Conservation (phyloP, 1,140 invertebrate genomes). For the Trichonephila clavipes region DNA sequence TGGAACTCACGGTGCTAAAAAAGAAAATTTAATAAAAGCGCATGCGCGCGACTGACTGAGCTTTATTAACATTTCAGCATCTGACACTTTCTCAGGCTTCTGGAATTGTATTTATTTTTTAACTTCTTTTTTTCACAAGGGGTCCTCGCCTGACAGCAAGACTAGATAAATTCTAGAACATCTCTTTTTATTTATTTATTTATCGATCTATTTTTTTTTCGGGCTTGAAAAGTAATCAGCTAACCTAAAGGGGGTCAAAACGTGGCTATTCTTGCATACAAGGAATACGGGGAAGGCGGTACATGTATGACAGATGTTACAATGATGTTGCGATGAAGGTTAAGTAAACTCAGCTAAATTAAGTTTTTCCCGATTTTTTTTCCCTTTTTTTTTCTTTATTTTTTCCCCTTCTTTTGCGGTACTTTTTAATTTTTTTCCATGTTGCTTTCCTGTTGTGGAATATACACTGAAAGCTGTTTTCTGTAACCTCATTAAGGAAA, state of each 20-base stretch:
- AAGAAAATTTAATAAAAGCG: not conserved
- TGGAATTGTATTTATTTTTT: constrained; percentile 29
- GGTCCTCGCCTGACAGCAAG: constrained; percentile 53
- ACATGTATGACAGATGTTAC: constrained; percentile 61
- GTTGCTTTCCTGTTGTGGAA: not conserved
- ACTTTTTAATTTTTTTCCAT: not conserved
- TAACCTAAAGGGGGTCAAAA: constrained; percentile 45
- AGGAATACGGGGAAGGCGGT: constrained; percentile 1
- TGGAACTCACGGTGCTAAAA: constrained; percentile 42
- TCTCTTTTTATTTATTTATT: constrained; percentile 19
- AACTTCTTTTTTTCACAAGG: constrained; percentile 3
- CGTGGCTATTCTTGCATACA: not conserved
- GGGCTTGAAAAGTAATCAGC: constrained; percentile 55
- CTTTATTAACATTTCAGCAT: constrained; percentile 71
- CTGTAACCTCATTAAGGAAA: constrained; percentile 55
- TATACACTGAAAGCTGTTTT: not conserved
- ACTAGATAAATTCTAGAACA: constrained; percentile 56
- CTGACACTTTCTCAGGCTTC: constrained; percentile 63
- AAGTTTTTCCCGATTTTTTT: constrained; percentile 52
- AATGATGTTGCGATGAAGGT: constrained; percentile 44
- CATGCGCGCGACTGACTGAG: not conserved
- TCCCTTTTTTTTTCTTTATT: not conserved
- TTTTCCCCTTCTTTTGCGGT: not conserved
- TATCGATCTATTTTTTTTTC: constrained; percentile 44
- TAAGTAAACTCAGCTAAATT: constrained; percentile 70